A percentile compares a stretch with the other conserved stretches of the same genome.
Conservation (phyloP, 2,888 invertebrate species). For the Aromia moschata region DNA sequence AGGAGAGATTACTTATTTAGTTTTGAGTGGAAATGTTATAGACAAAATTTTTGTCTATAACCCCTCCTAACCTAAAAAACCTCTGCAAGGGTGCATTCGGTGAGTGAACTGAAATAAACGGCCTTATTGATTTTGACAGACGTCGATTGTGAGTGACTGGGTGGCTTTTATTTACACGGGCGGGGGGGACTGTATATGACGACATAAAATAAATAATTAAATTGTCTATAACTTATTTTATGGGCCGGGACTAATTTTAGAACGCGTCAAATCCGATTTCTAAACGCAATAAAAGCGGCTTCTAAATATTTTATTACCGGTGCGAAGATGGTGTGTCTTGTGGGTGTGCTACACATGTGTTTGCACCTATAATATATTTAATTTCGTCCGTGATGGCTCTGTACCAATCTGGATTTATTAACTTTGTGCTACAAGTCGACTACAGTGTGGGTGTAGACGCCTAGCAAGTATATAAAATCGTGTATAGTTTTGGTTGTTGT, state of each 20-base stretch:
- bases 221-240: slow-evolving; percentile 26
- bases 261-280: slow-evolving; percentile 23
- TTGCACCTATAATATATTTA: slow-evolving; percentile 15
- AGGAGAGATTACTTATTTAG: too few species aligned
- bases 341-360: slow-evolving; percentile 21
- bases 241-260: slow-evolving; percentile 24
- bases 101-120: slow-evolving; percentile 2
- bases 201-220: slow-evolving; percentile 30
- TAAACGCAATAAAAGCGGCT: slow-evolving; percentile 24
- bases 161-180: slow-evolving; percentile 13
- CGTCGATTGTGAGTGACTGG: slow-evolving; percentile 16
- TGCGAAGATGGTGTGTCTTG: slow-evolving; percentile 12
- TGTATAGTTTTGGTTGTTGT: slow-evolving; percentile 11
- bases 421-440: not conserved
- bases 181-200: slow-evolving; percentile 18
- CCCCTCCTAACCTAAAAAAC: too few species aligned
- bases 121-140: slow-evolving; percentile 11
- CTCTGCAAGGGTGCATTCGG: too few species aligned
- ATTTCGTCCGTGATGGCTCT: slow-evolving; percentile 4
- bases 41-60: too few species aligned
- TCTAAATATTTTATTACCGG: slow-evolving; percentile 27
- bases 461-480: slow-evolving; percentile 5
- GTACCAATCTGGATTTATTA: slow-evolving; percentile 11
- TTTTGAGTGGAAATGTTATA: too few species aligned
- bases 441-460: slow-evolving; percentile 8